Evolutionary conservation across 2,113 vertebrate species (phyloP).

Genomic region (Boleophthalmus pectinirostris): DNA sequence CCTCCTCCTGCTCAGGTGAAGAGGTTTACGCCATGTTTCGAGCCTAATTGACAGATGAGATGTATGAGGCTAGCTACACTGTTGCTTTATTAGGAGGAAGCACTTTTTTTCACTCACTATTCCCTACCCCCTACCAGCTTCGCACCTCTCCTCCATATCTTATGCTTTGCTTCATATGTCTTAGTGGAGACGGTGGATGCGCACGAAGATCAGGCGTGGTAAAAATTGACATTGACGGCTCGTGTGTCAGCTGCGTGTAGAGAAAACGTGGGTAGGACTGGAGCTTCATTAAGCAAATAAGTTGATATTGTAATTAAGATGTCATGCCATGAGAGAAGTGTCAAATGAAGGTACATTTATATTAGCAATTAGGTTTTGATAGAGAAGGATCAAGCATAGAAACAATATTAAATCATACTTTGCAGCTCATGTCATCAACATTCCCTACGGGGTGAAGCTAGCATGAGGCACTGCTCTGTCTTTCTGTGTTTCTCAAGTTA

Average conservation of each 20-base stretch:
- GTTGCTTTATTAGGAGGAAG: conserved; percentile 76
- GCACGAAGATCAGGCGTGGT: conserved; percentile 14
- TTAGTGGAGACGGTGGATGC: conserved; percentile 38
- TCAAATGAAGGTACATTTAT: background rate
- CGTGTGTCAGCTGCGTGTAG: conserved; percentile 18
- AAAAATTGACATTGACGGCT: conserved; percentile 41
- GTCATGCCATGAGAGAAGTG: background rate
- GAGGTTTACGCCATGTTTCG: conserved; percentile 66
- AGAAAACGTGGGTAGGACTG: conserved; percentile 16
- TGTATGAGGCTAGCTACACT: conserved; percentile 69
- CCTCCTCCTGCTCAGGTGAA: conserved; percentile 69
- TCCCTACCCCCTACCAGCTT: conserved; percentile 9
- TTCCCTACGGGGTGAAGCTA: no score
- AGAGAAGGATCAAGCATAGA: background rate
- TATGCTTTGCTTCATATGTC: conserved; percentile 39
- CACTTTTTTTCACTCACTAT: conserved; percentile 18
- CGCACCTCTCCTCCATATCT: conserved; percentile 46
- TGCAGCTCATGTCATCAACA: no score
- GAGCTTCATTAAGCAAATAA: conserved; percentile 21
- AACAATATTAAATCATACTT: background rate
- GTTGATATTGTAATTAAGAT: conserved; percentile 5
- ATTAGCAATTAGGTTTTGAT: background rate
- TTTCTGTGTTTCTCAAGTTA: no score
- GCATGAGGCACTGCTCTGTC: no score
- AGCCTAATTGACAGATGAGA: conserved; percentile 72